Evolutionary conservation across 2,113 vertebrate species (phyloP).

Genomic region (Himantopus leucocephalus): DNA sequence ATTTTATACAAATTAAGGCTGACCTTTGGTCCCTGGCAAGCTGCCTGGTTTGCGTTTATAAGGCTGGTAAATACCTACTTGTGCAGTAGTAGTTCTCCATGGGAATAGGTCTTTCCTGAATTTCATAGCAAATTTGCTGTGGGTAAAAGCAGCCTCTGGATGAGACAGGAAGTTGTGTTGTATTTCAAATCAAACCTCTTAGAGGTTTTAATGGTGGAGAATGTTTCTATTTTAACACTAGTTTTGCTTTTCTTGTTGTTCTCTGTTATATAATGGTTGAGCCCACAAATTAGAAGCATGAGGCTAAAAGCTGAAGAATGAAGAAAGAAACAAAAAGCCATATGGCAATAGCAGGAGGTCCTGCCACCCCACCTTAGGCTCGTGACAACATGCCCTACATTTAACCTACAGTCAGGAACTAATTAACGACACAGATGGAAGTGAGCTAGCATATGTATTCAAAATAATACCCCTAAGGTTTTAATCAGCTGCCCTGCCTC

Average conservation of each 20-base stretch:
- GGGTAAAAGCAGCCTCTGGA: background rate
- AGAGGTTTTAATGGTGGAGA: background rate
- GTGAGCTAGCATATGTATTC: conserved; percentile 58
- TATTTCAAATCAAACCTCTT: background rate
- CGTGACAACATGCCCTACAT: conserved; percentile 63
- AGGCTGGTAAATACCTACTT: background rate
- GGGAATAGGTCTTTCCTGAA: background rate
- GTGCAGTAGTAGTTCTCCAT: background rate
- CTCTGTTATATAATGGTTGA: background rate
- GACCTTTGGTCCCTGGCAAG: background rate
- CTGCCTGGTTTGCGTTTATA: background rate
- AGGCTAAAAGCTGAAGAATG: conserved; percentile 29
- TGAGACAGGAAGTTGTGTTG: background rate
- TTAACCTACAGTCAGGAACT: conserved; percentile 70
- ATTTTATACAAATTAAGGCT: background rate
- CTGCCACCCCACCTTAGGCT: conserved; percentile 61
- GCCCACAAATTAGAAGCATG: conserved; percentile 15
- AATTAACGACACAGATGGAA: conserved; percentile 70
- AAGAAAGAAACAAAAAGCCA: conserved; percentile 45
- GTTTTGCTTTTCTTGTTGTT: background rate
- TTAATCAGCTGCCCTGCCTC: conserved; percentile 49
- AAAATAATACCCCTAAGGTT: conserved; percentile 48
- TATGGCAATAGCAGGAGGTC: conserved; percentile 66
- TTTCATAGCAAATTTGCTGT: background rate
- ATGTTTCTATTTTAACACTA: background rate